Evolutionary conservation across 2,113 vertebrate species (phyloP), one percentile per base, ranked within the genome.

Genomic region (Noctilio leporinus): DNA sequence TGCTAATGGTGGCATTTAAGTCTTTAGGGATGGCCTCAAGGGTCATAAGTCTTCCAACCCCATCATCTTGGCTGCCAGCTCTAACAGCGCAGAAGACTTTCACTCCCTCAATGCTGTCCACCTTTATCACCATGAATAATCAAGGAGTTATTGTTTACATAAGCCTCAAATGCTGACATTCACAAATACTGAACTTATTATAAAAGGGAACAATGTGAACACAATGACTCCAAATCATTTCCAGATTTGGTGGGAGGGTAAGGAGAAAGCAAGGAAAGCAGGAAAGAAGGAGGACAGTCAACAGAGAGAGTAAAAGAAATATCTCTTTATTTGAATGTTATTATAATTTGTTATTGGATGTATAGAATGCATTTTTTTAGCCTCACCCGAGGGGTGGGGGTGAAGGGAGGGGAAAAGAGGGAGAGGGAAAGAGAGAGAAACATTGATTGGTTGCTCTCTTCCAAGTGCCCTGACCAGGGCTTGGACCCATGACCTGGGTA

Each of bases 1-100:
- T 93, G 75, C 28, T 93, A 86, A 82, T 85, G 43, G 76, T 40
- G 85, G 69, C 93, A 86, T 35, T 87, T 47, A 93, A 67, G 83
- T 72, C 38, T 91, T 83, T 22, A 91, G 75, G 55, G 64, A 95
- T 55, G 59, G 59, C 38, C 14, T 89, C 47, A 86, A 81, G 65
- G 78, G 78, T 84, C 49, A 84, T 64, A 64, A 89, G 45, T 26
- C 40, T 81, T 77, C 57, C 40, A 35, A 62, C 24, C 20, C 24
- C 67, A 57, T 70, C 38, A n/a, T 43, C 30, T 33, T 70, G 55
- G 19, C 30, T 96, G 81, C 47, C 28, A 53, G 53, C 72, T 80
- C 28, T 49, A 62, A 59, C 5, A 64, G 73, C 47, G 14, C 14
- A 49, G 70, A 69, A 15, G 35, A 45, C 51, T 76, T 45, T 28